These are phyloP conservation scores for Vespertilio murinus DNA, from an alignment of 2,797 vertebrate species.

Conservation along the genomic window DNA sequence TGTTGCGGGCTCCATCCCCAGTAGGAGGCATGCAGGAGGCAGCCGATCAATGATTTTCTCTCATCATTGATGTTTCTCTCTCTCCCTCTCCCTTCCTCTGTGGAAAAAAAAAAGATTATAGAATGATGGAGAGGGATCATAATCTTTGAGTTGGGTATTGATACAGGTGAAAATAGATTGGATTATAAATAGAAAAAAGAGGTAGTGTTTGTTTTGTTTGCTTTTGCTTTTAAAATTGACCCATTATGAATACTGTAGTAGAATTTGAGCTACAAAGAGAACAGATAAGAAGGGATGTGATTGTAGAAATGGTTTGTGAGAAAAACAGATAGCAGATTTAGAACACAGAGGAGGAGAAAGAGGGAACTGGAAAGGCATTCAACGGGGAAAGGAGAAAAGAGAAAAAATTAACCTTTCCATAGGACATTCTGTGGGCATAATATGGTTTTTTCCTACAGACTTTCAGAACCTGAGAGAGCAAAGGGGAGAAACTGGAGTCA, in stretches of 20 bases:
- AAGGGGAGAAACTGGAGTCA: neutral
- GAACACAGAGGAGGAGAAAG: neutral
- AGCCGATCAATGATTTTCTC: no score
- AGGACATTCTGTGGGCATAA: neutral
- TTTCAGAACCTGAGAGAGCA: neutral
- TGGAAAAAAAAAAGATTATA: no score
- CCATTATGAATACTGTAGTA: slow-evolving; percentile 8
- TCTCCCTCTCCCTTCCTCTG: no score
- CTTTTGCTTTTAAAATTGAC: slow-evolving; percentile 29
- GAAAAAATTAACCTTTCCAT: neutral
- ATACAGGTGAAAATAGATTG: neutral
- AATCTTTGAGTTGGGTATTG: neutral
- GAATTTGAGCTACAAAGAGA: slow-evolving; percentile 44
- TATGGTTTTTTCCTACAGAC: neutral
- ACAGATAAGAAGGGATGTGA: neutral
- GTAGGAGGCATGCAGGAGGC: no score
- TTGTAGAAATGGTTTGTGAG: slow-evolving; percentile 15
- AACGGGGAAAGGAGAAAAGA: neutral
- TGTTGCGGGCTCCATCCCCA: no score
- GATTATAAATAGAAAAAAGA: neutral
- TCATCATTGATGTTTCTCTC: no score
- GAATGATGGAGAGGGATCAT: neutral
- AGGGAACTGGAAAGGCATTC: neutral
- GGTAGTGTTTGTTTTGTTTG: neutral
- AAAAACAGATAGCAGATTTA: slow-evolving; percentile 16